Percentiles rank a stretch among this genome's conserved stretches.
Evolutionary conservation across 30 jellyfish, hydroid and myxozoan genomes (phyloP).

Genomic region (Mastigias papua): DNA sequence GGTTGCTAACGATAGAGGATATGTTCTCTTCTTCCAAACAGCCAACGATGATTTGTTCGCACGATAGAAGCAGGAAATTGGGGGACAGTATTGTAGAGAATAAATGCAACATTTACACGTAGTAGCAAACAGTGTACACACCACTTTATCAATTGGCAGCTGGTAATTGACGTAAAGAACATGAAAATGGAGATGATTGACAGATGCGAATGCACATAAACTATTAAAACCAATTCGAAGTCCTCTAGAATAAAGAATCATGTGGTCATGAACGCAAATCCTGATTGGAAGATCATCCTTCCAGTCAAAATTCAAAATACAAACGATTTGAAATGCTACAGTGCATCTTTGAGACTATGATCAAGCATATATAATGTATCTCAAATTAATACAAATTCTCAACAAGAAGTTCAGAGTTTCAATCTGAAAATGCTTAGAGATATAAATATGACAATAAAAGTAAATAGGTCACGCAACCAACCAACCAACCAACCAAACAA

Average conservation of each 20-base stretch:
- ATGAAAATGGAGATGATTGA: slow-evolving; percentile 93
- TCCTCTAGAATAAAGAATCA: slow-evolving; percentile 20
- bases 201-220: slow-evolving; percentile 98
- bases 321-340: not conserved
- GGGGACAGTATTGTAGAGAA: not conserved
- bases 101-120: not conserved
- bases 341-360: too few species aligned
- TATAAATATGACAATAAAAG: too few species aligned
- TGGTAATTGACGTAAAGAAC: slow-evolving; percentile 31
- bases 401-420: too few species aligned
- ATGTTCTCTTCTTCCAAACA: too few species aligned
- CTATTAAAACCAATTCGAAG: slow-evolving; percentile 93
- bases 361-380: too few species aligned
- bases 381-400: too few species aligned
- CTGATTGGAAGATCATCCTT: not conserved
- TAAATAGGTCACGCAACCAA: not conserved
- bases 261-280: too few species aligned
- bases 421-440: too few species aligned
- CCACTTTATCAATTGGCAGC: slow-evolving; percentile 77
- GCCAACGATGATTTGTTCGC: too few species aligned
- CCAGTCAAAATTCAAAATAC: not conserved
- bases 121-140: slow-evolving; percentile 11
- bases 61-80: not conserved
- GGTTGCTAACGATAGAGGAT: too few species aligned
- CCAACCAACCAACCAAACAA: not conserved